phyloP scores from a whole-genome alignment of 2,797 vertebrate genomes.

The Diplodus sargus region DNA sequence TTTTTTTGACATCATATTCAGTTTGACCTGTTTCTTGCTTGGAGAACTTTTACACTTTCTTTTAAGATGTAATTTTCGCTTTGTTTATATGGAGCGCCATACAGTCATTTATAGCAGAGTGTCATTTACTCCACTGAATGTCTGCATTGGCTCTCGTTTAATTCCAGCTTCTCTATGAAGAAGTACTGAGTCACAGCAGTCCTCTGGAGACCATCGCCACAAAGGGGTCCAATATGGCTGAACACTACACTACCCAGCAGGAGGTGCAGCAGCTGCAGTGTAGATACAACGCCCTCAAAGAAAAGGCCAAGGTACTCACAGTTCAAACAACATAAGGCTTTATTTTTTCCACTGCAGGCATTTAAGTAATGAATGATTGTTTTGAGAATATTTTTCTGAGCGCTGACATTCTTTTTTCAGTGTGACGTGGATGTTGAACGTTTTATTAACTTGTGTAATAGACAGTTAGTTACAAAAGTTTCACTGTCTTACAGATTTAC shows the following conservation, averaged over 20 bases:
- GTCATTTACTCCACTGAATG: slow-evolving; percentile 9
- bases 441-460: not conserved
- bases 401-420: not conserved
- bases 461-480: not conserved
- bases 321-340: slow-evolving; percentile 8
- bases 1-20: slow-evolving; percentile 1
- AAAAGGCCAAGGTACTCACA: slow-evolving; percentile 89
- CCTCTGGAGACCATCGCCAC: slow-evolving; percentile 92
- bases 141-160: slow-evolving; percentile 36
- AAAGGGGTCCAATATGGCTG: slow-evolving; percentile 93
- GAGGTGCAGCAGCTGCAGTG: slow-evolving; percentile 94
- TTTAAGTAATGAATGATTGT: slow-evolving; percentile 39
- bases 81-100: not conserved
- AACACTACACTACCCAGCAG: slow-evolving; percentile 91
- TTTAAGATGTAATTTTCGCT: not conserved
- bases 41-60: not conserved
- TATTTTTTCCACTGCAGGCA: slow-evolving; percentile 19
- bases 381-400: slow-evolving; percentile 16
- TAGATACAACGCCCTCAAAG: slow-evolving; percentile 88
- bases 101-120: slow-evolving; percentile 5
- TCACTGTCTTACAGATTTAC: not conserved
- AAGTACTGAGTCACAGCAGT: slow-evolving; percentile 92
- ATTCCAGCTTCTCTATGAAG: slow-evolving; percentile 93
- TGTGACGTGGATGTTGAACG: not conserved
- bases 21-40: not conserved